Conservation (phyloP, 2,797 vertebrate species). For the Schizopygopsis pylzovi region DNA sequence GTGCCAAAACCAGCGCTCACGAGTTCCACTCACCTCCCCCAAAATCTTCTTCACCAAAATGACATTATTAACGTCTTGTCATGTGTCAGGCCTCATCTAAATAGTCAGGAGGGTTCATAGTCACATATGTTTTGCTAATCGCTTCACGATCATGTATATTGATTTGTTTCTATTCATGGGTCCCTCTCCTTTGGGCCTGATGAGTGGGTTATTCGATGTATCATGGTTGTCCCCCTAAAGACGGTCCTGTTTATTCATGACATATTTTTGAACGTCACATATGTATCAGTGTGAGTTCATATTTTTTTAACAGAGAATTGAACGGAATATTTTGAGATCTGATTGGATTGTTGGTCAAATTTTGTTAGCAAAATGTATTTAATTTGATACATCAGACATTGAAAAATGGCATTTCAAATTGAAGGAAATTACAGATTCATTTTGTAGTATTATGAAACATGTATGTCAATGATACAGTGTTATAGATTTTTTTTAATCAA, state of each 20-base stretch:
- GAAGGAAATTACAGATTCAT: background rate
- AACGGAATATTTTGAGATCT: background rate
- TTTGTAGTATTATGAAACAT: background rate
- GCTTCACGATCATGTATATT: background rate
- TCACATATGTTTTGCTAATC: conserved; percentile 5
- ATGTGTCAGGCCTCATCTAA: background rate
- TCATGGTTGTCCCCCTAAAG: background rate
- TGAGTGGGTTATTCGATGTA: background rate
- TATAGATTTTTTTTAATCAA: background rate
- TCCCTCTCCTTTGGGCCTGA: background rate
- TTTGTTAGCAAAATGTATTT: background rate
- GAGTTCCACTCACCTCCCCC: background rate
- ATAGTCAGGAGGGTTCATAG: background rate
- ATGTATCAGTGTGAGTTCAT: background rate
- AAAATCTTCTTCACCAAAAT: conserved; percentile 5
- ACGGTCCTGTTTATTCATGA: conserved; percentile 12
- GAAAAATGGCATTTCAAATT: background rate
- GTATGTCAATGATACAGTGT: background rate
- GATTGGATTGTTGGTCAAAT: background rate
- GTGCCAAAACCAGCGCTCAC: conserved; percentile 29
- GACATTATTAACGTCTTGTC: background rate
- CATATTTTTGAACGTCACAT: conserved; percentile 19
- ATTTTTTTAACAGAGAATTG: background rate
- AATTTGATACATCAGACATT: background rate
- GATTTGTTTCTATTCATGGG: background rate